A percentile compares a stretch with the other conserved stretches of the same genome.
These are phyloP conservation scores for Brachynemurus nebulosus DNA, from an alignment of 2,888 invertebrate species.

Conservation along the genomic window DNA sequence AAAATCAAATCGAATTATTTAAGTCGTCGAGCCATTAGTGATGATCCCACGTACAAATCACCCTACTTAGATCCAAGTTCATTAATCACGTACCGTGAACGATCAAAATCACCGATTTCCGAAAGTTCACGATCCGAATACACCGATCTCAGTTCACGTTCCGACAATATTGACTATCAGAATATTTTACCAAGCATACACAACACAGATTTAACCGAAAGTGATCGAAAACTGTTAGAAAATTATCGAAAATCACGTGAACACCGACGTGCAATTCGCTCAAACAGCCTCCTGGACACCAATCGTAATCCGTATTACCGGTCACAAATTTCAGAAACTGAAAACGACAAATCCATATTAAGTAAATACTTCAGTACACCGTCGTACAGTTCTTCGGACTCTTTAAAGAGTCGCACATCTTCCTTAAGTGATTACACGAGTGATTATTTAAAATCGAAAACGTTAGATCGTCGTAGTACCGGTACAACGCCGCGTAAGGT, in stretches of 20 bases:
- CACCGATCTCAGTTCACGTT: conserved; percentile 2
- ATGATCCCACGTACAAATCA: conserved; percentile 1
- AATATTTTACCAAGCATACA: background rate
- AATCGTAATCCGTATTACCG: conserved; percentile 22
- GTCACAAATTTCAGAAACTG: conserved; percentile 24
- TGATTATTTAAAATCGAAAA: conserved; percentile 2
- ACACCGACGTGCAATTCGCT: conserved; percentile 6
- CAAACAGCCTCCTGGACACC: conserved; percentile 1
- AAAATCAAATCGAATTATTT: background rate
- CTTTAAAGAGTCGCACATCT: conserved; percentile 23
- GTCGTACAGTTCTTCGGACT: conserved; percentile 20
- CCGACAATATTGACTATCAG: background rate
- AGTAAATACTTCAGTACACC: conserved; percentile 41
- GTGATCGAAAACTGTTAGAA: conserved; percentile 8
- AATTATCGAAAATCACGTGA: conserved; percentile 9
- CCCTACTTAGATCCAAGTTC: background rate
- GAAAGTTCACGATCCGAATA: conserved; percentile 3
- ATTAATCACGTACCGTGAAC: background rate
- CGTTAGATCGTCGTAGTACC: conserved; percentile 13
- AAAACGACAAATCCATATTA: conserved; percentile 38
- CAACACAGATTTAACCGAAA: conserved; percentile 10
- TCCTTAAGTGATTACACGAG: background rate
- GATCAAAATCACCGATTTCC: conserved; percentile 2
- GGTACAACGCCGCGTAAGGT: conserved; percentile 43
- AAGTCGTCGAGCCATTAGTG: conserved; percentile 2